These are phyloP conservation scores for Pycnomerus fuliginosus DNA, from an alignment of 2,888 invertebrate genomes.

Conservation along the genomic window DNA sequence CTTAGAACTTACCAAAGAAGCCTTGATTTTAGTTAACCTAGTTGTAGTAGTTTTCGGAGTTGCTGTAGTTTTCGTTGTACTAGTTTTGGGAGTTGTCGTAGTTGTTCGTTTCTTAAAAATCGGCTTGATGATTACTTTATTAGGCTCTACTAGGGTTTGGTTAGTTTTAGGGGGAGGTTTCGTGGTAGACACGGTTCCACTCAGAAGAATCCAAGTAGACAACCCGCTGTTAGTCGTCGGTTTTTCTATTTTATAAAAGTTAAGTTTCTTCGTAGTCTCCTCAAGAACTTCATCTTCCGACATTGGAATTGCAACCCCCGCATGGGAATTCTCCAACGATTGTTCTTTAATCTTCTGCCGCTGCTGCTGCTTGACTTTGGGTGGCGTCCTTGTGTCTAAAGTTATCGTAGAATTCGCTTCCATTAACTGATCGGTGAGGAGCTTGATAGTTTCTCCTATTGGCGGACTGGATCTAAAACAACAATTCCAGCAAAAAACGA, in stretches of 20 bases:
- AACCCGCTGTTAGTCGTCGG: constrained; percentile 61
- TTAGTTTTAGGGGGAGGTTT: constrained; percentile 34
- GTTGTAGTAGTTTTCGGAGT: constrained; percentile 24
- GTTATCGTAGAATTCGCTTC: constrained; percentile 51
- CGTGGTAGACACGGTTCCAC: constrained; percentile 54
- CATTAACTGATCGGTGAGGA: constrained; percentile 60
- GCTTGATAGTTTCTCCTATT: constrained; percentile 60
- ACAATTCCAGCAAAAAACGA: not conserved
- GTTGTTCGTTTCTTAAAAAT: constrained; percentile 46
- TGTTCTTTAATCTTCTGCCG: constrained; percentile 35
- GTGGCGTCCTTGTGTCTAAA: constrained; percentile 63
- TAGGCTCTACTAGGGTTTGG: constrained; percentile 23
- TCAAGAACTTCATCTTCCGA: constrained; percentile 44
- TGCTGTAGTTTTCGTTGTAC: constrained; percentile 28
- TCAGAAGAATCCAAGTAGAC: constrained; percentile 76
- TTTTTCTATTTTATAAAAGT: constrained; percentile 48
- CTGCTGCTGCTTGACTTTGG: constrained; percentile 59
- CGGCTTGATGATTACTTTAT: constrained; percentile 39
- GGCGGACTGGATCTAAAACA: constrained; percentile 47
- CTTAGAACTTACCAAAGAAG: constrained; percentile 57
- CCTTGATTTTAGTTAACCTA: constrained; percentile 61
- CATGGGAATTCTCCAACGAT: constrained; percentile 58
- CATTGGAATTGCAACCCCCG: constrained; percentile 57
- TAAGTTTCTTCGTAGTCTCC: constrained; percentile 43
- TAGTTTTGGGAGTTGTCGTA: constrained; percentile 33